Conservation (phyloP, 2,113 vertebrate species). For the Numida meleagris region DNA sequence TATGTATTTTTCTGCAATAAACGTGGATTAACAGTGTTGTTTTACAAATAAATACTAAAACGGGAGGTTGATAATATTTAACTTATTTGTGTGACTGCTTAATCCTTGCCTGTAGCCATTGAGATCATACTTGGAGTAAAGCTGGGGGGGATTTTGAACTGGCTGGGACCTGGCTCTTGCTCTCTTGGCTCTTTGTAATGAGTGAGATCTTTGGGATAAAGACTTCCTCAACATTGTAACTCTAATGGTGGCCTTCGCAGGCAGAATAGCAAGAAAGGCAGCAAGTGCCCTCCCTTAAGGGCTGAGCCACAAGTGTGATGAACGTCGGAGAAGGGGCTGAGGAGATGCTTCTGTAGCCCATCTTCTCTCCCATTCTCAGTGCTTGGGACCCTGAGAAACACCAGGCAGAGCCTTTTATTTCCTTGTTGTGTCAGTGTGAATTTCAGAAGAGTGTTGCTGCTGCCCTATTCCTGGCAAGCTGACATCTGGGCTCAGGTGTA, state of each 20-base stretch:
- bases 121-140: not conserved
- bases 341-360: not conserved
- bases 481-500: accelerated
- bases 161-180: not conserved
- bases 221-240: not conserved
- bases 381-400: not conserved
- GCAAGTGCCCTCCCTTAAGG: too few relatives aligned
- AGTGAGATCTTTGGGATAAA: not conserved
- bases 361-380: not conserved
- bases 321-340: not conserved
- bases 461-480: accelerated
- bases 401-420: not conserved
- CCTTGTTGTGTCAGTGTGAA: not conserved
- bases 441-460: accelerated
- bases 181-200: not conserved
- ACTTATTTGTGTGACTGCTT: not conserved
- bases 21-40: not conserved
- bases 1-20: not conserved
- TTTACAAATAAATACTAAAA: not conserved
- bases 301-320: not conserved
- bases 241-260: not conserved
- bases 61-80: not conserved
- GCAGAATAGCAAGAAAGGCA: not conserved
- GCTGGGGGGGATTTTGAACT: not conserved
- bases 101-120: not conserved